phyloP scores from a whole-genome alignment of 2,113 vertebrate genomes.

The Arizona elegans region DNA sequence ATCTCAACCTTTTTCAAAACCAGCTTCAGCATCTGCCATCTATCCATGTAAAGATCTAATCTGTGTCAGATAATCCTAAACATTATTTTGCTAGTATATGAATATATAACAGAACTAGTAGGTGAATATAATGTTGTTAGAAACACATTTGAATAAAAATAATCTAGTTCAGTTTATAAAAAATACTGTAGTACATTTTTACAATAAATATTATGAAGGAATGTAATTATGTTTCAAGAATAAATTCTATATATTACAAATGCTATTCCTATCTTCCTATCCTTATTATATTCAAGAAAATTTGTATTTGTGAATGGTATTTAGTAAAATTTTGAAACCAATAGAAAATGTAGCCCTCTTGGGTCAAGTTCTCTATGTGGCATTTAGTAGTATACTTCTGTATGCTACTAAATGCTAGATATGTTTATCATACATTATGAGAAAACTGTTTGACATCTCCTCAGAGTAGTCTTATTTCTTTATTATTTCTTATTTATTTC shows the following conservation, averaged over 20 bases:
- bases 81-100: not conserved
- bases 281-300: not conserved
- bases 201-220: constrained; percentile 16
- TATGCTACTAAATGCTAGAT: not conserved
- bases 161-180: not conserved
- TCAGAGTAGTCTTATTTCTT: not conserved
- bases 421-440: not conserved
- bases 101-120: not conserved
- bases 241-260: constrained; percentile 20
- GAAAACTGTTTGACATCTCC: not conserved
- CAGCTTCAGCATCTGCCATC: not conserved
- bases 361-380: not conserved
- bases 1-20: not conserved
- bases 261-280: not conserved
- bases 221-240: not conserved
- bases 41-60: not conserved
- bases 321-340: not conserved
- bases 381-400: not conserved
- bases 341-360: not conserved
- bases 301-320: not conserved
- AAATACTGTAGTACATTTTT: not conserved
- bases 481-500: no score
- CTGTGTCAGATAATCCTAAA: not conserved
- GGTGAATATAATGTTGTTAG: not conserved
- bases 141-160: constrained; percentile 14